Conservation (phyloP, 2,113 vertebrate genomes). For the Dicaeum eximium region DNA sequence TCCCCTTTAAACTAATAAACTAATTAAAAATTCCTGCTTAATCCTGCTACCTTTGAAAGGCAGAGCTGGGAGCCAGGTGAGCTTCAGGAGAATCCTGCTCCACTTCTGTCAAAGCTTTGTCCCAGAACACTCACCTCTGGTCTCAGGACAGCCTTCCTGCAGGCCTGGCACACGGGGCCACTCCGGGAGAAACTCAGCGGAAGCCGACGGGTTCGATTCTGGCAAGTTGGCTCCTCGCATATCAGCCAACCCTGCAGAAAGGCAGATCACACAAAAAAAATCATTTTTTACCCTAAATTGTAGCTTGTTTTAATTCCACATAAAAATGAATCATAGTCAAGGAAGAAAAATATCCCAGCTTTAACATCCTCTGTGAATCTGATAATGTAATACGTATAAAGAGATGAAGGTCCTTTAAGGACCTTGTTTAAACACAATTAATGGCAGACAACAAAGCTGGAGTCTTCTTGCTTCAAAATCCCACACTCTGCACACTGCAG, state of each 20-base stretch:
- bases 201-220: constrained; percentile 83
- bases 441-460: not conserved
- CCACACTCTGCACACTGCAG: not conserved
- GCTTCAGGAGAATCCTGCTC: not conserved
- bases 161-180: constrained; percentile 89
- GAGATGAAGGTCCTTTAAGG: not conserved
- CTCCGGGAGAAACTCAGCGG: constrained; percentile 86
- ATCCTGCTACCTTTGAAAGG: not conserved
- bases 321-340: not conserved
- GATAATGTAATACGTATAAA: not conserved
- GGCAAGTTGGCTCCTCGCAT: constrained; percentile 94
- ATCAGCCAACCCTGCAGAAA: constrained; percentile 86
- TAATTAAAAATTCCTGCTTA: not conserved
- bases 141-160: constrained; percentile 82
- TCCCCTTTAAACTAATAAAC: not conserved
- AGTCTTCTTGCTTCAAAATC: not conserved
- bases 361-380: not conserved
- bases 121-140: constrained; percentile 81
- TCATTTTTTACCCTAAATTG: not conserved
- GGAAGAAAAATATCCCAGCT: not conserved
- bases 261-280: not conserved
- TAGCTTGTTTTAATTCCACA: not conserved
- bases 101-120: not conserved
- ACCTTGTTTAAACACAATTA: not conserved
- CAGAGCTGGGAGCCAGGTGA: not conserved